phyloP scores from a whole-genome alignment of 2,888 invertebrate species.

The Oxyscelio sp. region DNA sequence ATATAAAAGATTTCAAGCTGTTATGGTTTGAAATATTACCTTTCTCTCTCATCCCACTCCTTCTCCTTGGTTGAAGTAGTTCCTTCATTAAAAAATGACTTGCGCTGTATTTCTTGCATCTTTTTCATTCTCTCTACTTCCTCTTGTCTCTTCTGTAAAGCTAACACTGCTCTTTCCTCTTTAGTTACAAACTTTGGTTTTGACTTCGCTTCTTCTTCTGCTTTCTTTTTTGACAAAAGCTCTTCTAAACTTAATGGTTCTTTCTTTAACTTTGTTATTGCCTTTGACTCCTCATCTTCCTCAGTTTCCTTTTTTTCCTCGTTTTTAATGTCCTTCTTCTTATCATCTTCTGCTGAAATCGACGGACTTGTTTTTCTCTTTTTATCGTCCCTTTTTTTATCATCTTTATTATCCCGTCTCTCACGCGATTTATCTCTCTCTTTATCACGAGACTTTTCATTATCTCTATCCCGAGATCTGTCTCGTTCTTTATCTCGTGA shows the following conservation, averaged over 20 bases:
- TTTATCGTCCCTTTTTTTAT: slow-evolving; percentile 84
- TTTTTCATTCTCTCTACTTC: slow-evolving; percentile 95
- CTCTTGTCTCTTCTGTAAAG: slow-evolving; percentile 95
- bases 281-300: slow-evolving; percentile 78
- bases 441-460: slow-evolving; percentile 83
- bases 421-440: slow-evolving; percentile 89
- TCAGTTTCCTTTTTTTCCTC: slow-evolving; percentile 85
- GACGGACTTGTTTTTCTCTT: slow-evolving; percentile 87
- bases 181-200: slow-evolving; percentile 99
- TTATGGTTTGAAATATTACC: too few relatives aligned
- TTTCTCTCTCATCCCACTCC: too few relatives aligned
- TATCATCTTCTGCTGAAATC: slow-evolving; percentile 87
- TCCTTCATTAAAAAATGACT: too few relatives aligned
- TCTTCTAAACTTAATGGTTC: slow-evolving; percentile 99
- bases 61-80: too few relatives aligned
- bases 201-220: slow-evolving; percentile 97
- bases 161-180: slow-evolving; percentile 97
- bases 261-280: slow-evolving; percentile 89
- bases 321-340: slow-evolving; percentile 83
- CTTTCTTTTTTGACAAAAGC: slow-evolving; percentile 97
- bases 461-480: slow-evolving; percentile 78
- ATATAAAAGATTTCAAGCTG: too few relatives aligned
- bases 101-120: slow-evolving; percentile 91
- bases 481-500: slow-evolving; percentile 86
- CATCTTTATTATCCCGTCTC: slow-evolving; percentile 84